Evolutionary conservation across 1,140 invertebrate genomes (phyloP), one percentile per base, ranked within the genome.

Genomic region (Himalopsyche phryganea): DNA sequence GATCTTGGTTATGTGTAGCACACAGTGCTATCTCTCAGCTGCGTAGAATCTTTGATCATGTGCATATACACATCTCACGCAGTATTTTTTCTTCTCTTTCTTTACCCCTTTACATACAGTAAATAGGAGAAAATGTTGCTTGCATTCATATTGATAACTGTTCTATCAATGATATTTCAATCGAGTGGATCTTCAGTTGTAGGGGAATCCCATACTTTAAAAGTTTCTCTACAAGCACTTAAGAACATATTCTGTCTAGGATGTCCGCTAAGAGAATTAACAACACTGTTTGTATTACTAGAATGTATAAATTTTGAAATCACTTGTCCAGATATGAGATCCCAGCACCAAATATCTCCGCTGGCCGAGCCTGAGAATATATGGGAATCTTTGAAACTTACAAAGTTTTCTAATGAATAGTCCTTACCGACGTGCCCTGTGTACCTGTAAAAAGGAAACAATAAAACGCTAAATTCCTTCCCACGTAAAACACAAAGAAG

Each of bases 331-430:
- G 84, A 84, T 4, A 96, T 82, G 44, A 97, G 76, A 73, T 96
- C 91, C 92, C 93, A 98, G 63, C 89, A 83, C 75, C 88, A 91
- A 2, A 96, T 77, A 67, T 82, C 79, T 0, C 94, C 94, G 68
- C 91, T 88, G 33, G 86, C 85, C 0, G 94, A 96, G 0, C 95
- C 96, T 46, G 90, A 92, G 13, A 96, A 72, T 44, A 98, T 83
- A 60, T 88, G 83, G 23, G 85, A 89, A 71, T 98, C 94, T 62
- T 84, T 87, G 48, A 81, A 75, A 71, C 89, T 87, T 2, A 97
- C 81, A 63, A 85, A 86, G 71, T 90, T 92, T 72, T 98, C 95
- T 14, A 97, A 80, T 63, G 86, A 86, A 68, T 89, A 90, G 67
- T 94, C 87, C 56, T 83, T 84, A 59, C 85, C 87, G 57, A 77